Evolutionary conservation across 2,113 vertebrate species (phyloP).

Genomic region (Engystomops pustulosus): DNA sequence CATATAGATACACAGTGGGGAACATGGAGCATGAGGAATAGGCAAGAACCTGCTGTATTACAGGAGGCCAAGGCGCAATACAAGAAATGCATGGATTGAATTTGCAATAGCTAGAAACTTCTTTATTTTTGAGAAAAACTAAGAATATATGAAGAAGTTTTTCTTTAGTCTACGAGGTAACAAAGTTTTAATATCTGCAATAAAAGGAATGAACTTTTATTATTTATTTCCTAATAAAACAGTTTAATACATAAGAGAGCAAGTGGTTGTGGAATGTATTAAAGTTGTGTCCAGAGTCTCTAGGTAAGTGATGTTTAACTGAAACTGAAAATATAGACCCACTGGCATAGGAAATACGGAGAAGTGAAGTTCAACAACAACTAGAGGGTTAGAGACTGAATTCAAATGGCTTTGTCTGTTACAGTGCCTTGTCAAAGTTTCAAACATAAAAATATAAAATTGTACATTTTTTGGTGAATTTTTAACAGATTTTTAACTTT

Average conservation of each 20-base stretch:
- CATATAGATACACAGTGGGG: background rate
- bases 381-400: too few relatives aligned
- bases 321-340: too few relatives aligned
- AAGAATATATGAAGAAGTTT: background rate
- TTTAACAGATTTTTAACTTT: too few relatives aligned
- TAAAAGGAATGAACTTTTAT: background rate
- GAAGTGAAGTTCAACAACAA: background rate
- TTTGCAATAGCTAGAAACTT: background rate
- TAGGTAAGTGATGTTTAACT: background rate
- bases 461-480: too few relatives aligned
- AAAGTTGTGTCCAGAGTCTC: background rate
- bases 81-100: background rate
- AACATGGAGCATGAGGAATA: background rate
- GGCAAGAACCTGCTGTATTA: background rate
- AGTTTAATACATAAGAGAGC: background rate
- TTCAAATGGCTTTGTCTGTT: too few relatives aligned
- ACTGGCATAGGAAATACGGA: background rate
- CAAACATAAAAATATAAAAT: too few relatives aligned
- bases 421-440: too few relatives aligned
- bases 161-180: background rate
- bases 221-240: conserved; percentile 9
- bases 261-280: background rate
- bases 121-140: background rate
- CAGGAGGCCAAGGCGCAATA: conserved; percentile 3
- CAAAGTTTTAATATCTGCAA: background rate